These are phyloP conservation scores for Phenganax marumi DNA, from an alignment of 92 coral and sea anemone genomes.

Conservation along the genomic window DNA sequence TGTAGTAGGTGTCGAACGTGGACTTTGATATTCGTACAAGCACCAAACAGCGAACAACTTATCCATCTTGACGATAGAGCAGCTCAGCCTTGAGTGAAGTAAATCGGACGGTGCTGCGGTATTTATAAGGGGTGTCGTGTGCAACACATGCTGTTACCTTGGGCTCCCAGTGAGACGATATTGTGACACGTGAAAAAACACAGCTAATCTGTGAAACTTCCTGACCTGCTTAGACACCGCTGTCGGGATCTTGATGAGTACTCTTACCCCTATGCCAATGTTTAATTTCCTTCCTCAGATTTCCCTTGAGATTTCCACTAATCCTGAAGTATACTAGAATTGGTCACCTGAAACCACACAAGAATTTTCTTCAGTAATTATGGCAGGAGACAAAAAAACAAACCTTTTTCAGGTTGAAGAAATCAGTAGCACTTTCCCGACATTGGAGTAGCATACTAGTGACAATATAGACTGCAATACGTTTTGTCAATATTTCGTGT, in stretches of 20 bases:
- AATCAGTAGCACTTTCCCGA: slow-evolving; percentile 12
- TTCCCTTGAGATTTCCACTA: not conserved
- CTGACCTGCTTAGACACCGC: slow-evolving; percentile 22
- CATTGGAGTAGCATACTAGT: slow-evolving; percentile 17
- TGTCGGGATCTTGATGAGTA: slow-evolving; percentile 13
- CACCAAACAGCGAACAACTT: slow-evolving; percentile 47
- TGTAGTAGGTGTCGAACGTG: slow-evolving; percentile 36
- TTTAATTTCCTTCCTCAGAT: slow-evolving; percentile 30
- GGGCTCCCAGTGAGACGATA: slow-evolving; percentile 7
- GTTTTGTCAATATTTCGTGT: slow-evolving; percentile 23
- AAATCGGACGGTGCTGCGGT: not conserved
- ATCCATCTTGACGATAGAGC: slow-evolving; percentile 32
- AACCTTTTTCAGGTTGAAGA: slow-evolving; percentile 15
- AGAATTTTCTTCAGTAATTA: slow-evolving; percentile 25
- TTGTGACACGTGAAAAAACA: slow-evolving; percentile 38
- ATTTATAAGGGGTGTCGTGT: slow-evolving; percentile 42
- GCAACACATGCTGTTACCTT: slow-evolving; percentile 39
- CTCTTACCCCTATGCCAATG: slow-evolving; percentile 28
- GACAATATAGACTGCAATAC: not conserved
- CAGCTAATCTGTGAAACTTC: slow-evolving; percentile 20
- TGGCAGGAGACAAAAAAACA: slow-evolving; percentile 23
- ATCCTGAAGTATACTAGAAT: slow-evolving; percentile 8
- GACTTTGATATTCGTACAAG: slow-evolving; percentile 42
- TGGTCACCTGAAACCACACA: slow-evolving; percentile 35
- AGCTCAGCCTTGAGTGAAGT: slow-evolving; percentile 26